Evolutionary conservation across 1,140 invertebrate genomes (phyloP), one percentile per base, ranked within the genome.

Genomic region (Orchesella cincta): DNA sequence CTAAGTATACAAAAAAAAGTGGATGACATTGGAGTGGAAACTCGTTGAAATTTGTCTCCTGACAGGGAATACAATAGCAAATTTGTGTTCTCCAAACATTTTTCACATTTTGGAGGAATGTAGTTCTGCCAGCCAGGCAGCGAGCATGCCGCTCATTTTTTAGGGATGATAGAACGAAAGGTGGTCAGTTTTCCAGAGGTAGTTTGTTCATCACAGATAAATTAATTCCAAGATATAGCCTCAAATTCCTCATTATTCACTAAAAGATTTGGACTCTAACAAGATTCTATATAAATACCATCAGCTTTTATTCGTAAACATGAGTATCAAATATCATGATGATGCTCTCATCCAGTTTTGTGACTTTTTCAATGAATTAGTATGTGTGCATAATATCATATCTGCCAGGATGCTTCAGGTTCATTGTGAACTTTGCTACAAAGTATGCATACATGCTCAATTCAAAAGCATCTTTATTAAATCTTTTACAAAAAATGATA

Each of bases 21-120:
- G 79, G 79, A 75, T 75, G 79, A 77, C 79, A 77, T 78, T 76
- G 79, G 76, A 70, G 67, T 16, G 28, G 39, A 51, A 76, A 80
- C 51, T 80, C 77, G 76, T 76, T 76, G 79, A 80, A 80, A 80
- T 80, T 80, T 80, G 79, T 80, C 79, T 75, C 73, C 73, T 20
- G 73, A 78, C 76, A 78, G 34, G 34, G 67, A 76, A 54, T 76
- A 78, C 79, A 80, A 80, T 80, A 74, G 79, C 76, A 80, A 80
- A 80, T 76, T 76, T 76, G 78, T 80, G 79, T 80, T 35, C 29
- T 72, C 70, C 34, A 18, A 33, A 23, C 70, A 72, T 72, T 72
- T 72, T 35, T n/a, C 39, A 46, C 39, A 46, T 46, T 46, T 46
- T 20, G 8, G n/a, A 12, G 39, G 39, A 46, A 46, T 46, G 39